A percentile compares a stretch with the other conserved stretches of the same genome.
Conservation (phyloP, 2,888 invertebrate genomes). For the Gandaritis pyraliata region DNA sequence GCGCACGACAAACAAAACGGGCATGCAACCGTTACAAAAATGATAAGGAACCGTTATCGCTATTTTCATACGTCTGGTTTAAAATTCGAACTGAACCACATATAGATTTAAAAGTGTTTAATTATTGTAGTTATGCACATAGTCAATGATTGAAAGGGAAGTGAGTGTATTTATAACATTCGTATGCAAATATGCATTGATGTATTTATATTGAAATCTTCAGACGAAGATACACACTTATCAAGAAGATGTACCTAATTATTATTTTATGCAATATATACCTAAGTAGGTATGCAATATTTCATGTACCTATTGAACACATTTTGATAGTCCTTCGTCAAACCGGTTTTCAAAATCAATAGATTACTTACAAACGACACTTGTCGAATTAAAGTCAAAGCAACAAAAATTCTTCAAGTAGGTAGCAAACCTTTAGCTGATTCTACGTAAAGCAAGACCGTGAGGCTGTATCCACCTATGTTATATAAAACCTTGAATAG, state of each 20-base stretch:
- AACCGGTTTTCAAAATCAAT: conserved; percentile 1
- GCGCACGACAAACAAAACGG: neutral
- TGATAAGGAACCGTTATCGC: conserved; percentile 17
- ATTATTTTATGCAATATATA: neutral
- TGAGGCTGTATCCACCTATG: conserved; percentile 11
- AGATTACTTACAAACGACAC: conserved; percentile 1
- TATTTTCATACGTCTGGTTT: conserved; percentile 1
- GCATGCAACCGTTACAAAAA: conserved; percentile 14
- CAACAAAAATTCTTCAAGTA: conserved; percentile 20
- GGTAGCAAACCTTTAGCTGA: conserved; percentile 20
- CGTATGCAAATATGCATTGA: conserved; percentile 20
- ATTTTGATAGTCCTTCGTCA: neutral
- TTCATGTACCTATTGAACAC: neutral
- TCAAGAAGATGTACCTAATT: neutral
- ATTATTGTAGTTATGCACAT: conserved; percentile 11
- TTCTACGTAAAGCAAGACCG: conserved; percentile 25
- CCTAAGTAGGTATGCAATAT: too few species aligned
- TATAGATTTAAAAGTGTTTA: conserved; percentile 13
- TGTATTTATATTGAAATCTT: neutral
- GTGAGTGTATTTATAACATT: conserved; percentile 12
- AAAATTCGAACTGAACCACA: neutral
- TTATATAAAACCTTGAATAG: conserved; percentile 28
- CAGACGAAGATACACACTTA: too few species aligned
- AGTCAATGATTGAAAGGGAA: conserved; percentile 9
- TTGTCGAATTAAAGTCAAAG: conserved; percentile 8